phyloP scores from a whole-genome alignment of 2,888 invertebrate species.

The Strigamia maritima region DNA sequence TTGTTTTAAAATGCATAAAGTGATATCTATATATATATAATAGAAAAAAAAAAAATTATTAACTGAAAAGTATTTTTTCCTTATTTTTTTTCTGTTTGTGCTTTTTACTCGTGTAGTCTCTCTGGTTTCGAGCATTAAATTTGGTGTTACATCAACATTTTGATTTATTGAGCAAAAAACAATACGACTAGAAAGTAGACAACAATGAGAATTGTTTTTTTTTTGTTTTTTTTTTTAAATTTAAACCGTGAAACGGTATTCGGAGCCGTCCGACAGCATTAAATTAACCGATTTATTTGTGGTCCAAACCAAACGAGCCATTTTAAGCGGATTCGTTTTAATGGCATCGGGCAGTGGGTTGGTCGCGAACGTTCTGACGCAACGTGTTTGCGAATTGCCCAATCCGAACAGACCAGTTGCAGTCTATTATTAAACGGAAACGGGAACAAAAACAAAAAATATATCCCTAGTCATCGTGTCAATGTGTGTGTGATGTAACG shows the following conservation, averaged over 20 bases:
- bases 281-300: slow-evolving; percentile 87
- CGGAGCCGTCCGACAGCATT: slow-evolving; percentile 93
- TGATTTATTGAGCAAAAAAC: background rate
- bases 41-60: background rate
- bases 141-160: slow-evolving; percentile 3
- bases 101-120: background rate
- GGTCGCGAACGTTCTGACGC: slow-evolving; percentile 91
- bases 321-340: slow-evolving; percentile 69
- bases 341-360: slow-evolving; percentile 77
- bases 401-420: slow-evolving; percentile 91
- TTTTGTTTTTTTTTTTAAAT: background rate
- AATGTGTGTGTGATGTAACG: background rate
- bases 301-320: slow-evolving; percentile 93
- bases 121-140: slow-evolving; percentile 12
- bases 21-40: too few species aligned
- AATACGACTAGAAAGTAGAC: background rate
- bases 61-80: background rate
- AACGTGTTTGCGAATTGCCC: slow-evolving; percentile 93
- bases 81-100: background rate
- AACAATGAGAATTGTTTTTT: background rate
- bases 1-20: slow-evolving; percentile 11
- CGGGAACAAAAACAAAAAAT: background rate
- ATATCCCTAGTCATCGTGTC: background rate
- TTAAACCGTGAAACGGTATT: slow-evolving; percentile 75
- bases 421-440: slow-evolving; percentile 53